Evolutionary conservation across 2,113 vertebrate genomes (phyloP), one percentile per base, ranked within the genome.

Genomic region (Microtus richardsoni): DNA sequence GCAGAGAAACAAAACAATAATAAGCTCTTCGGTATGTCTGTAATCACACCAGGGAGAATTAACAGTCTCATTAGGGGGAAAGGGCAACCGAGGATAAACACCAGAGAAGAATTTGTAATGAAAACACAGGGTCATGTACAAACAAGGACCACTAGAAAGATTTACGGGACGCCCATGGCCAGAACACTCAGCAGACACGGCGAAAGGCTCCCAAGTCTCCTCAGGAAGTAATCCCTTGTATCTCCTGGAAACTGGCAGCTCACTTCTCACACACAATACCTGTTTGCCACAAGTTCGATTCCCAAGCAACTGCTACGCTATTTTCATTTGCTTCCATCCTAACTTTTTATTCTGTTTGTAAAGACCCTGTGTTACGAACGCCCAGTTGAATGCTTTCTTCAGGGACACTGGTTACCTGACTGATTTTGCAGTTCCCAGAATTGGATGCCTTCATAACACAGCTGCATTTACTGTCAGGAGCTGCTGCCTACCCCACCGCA

Each of bases 81-180:
- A 36, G 5, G 28, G 22, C 64, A 94, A 88, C 80, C 30, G 68
- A 68, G 3, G 36, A 80, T 94, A 95, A 93, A 82, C 30, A 90
- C 88, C 10, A 96, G 88, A 82, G 92, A 96, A 88, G 73, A 90
- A 85, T 86, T 95, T 95, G 33, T 71, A 95, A 95, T 58, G 93
- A 91, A 96, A 97, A 77, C 58, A 96, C 33, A 39, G 83, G 54
- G 36, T 77, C 68, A 75, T 36, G 3, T 70, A 84, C 89, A 52
- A 94, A 88, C 54, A 93, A 93, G 70, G 39, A 33, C 78, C 54
- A 73, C 44, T 80, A 39, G 91, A 62, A 92, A 58, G 62, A 96
- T 39, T 86, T 85, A 68, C 22, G 62, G 9, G 73, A 30, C 30
- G 80, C 68, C 11, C 52, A 86, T 49, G 5, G 73, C 47, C 95